Evolutionary conservation across 1,140 invertebrate species (phyloP), one percentile per base, ranked within the genome.

Genomic region (Diachasmimorpha longicaudata): DNA sequence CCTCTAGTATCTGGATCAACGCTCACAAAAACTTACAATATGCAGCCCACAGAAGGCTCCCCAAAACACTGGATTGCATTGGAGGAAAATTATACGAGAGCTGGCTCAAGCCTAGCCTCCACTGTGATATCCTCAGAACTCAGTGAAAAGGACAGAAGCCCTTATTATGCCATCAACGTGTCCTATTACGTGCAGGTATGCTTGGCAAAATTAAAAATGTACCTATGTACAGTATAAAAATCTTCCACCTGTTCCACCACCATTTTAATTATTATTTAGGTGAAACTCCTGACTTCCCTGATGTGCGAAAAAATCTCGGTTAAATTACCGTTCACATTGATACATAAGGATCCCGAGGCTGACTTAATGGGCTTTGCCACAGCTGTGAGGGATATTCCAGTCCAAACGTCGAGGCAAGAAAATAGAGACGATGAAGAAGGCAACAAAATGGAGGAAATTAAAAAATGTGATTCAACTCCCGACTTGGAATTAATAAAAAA

Each of bases 21-120:
- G 5, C 84, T 94, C 2, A 91, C 90, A 14, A 91, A 92, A 46
- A 92, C 90, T 16, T 95, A 93, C 81, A 90, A 86, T 4, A 87
- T 96, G 9, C 90, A 90, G 14, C 95, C 94, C 0, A 91, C 93
- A 63, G 94, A 94, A 86, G 94, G 93, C 48, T 91, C 92, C 13
- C 95, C 93, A 39, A 95, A 95, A 87, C 95, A 94, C 85, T 96
- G 94, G 94, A 95, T 95, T 76, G 94, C 93, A 5, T 86, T 95
- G 0, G 94, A 95, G 85, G 94, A 95, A 81, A 94, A 92, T 14
- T 94, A 93, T 81, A 92, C 90, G 19, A 94, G 93, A 85, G 90
- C 91, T 0, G 93, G 91, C 3, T 90, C 92, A 0, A 92, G 90
- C 74, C 87, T 95, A 0, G 93, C 94, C 0, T 94, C 93, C 0